Evolutionary conservation across 2,888 invertebrate species (phyloP).

Genomic region (Eretmocerus hayati): DNA sequence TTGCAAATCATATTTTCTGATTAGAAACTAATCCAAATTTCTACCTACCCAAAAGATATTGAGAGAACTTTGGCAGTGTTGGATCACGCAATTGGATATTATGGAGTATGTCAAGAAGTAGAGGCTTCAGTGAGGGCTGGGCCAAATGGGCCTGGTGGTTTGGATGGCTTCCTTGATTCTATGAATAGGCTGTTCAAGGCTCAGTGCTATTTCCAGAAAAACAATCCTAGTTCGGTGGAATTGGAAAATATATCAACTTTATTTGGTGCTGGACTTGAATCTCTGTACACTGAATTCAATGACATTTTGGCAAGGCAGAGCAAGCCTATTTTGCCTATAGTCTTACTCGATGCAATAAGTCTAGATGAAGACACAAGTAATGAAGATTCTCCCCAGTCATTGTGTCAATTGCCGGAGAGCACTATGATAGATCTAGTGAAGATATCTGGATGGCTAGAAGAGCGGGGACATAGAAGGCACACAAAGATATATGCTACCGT

Average conservation of each 20-base stretch:
- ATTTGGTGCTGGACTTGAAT: conserved; percentile 76
- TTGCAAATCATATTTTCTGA: background rate
- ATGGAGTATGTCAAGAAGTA: conserved; percentile 89
- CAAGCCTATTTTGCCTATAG: conserved; percentile 76
- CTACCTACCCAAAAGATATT: too few species aligned
- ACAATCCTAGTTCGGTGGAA: conserved; percentile 90
- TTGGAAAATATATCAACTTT: conserved; percentile 79
- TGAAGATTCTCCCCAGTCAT: conserved; percentile 55
- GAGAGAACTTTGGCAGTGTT: conserved; percentile 80
- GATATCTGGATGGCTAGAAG: conserved; percentile 81
- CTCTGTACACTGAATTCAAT: conserved; percentile 82
- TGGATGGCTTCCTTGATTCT: conserved; percentile 57
- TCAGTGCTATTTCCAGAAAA: conserved; percentile 83
- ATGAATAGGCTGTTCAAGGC: conserved; percentile 81
- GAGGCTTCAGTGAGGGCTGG: conserved; percentile 80
- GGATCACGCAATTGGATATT: conserved; percentile 92
- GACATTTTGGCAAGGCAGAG: conserved; percentile 80
- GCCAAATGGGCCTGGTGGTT: conserved; percentile 53
- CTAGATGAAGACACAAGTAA: conserved; percentile 69
- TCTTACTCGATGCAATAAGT: conserved; percentile 80
- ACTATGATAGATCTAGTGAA: conserved; percentile 65
- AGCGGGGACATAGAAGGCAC: conserved; percentile 65
- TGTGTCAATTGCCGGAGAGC: conserved; percentile 64
- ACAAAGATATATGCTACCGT: conserved; percentile 69
- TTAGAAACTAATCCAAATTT: conserved; percentile 6